Percentiles rank a stretch among this genome's conserved stretches.
These are phyloP conservation scores for Odontocolon sp. DNA, from an alignment of 2,888 invertebrate genomes.

Conservation along the genomic window DNA sequence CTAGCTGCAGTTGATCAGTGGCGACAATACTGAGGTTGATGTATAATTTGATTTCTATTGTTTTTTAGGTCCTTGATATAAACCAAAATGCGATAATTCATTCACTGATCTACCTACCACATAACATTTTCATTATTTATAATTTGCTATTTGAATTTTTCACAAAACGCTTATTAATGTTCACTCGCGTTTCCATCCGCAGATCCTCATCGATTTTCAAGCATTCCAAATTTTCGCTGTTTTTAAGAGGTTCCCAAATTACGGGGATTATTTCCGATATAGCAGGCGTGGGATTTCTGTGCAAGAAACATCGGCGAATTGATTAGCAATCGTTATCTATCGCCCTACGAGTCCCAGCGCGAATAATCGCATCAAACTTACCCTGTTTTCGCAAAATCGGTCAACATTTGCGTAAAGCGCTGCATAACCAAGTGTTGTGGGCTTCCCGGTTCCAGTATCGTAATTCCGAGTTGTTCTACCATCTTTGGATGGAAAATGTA, in stretches of 20 bases:
- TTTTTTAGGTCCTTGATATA: background rate
- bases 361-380: too few relatives aligned
- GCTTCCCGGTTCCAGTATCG: slow-evolving; percentile 43
- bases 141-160: slow-evolving; percentile 33
- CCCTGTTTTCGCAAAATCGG: slow-evolving; percentile 78
- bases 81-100: background rate
- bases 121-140: too few relatives aligned
- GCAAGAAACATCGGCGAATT: background rate
- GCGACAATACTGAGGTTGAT: too few relatives aligned
- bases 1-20: too few relatives aligned
- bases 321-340: background rate
- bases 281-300: slow-evolving; percentile 73
- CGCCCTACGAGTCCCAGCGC: background rate
- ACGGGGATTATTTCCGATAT: slow-evolving; percentile 64
- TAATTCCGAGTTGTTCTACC: slow-evolving; percentile 41
- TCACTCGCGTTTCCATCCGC: slow-evolving; percentile 62
- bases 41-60: too few relatives aligned
- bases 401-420: slow-evolving; percentile 75
- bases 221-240: slow-evolving; percentile 62
- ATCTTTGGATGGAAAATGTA: slow-evolving; percentile 69
- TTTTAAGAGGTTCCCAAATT: slow-evolving; percentile 70
- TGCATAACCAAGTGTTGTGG: slow-evolving; percentile 66
- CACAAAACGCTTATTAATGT: slow-evolving; percentile 40
- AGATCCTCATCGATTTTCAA: slow-evolving; percentile 69
- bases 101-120: background rate